Conservation (phyloP, 2,888 invertebrate species). For the Drosophila melanosoma region DNA sequence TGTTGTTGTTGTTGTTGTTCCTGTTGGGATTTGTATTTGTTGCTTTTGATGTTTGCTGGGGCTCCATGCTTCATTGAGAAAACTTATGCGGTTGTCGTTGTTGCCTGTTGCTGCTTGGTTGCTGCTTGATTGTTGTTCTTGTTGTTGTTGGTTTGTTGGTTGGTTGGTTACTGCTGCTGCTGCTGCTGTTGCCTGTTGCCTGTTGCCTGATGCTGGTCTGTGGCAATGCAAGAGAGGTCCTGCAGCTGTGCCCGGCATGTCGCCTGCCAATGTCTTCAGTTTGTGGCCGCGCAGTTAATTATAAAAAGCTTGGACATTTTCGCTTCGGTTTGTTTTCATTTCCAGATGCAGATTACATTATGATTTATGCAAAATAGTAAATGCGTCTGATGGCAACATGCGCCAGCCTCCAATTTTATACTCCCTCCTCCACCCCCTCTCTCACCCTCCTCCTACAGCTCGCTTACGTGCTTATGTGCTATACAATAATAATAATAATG, state of each 20-base stretch:
- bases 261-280: slow-evolving; percentile 80
- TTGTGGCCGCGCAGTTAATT: slow-evolving; percentile 84
- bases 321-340: slow-evolving; percentile 79
- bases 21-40: slow-evolving; percentile 40
- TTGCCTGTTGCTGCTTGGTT: slow-evolving; percentile 29
- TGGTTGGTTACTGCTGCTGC: slow-evolving; percentile 56
- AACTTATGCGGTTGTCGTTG: slow-evolving; percentile 71
- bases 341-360: slow-evolving; percentile 85
- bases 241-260: slow-evolving; percentile 76
- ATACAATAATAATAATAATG: slow-evolving; percentile 13
- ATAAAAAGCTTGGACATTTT: slow-evolving; percentile 85
- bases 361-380: slow-evolving; percentile 85
- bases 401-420: slow-evolving; percentile 57
- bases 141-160: slow-evolving; percentile 44
- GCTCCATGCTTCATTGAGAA: slow-evolving; percentile 78
- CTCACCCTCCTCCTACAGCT: neutral
- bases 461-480: slow-evolving; percentile 20
- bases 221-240: slow-evolving; percentile 54
- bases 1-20: neutral
- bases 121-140: slow-evolving; percentile 3
- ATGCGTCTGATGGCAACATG: slow-evolving; percentile 84
- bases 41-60: slow-evolving; percentile 48
- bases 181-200: slow-evolving; percentile 1
- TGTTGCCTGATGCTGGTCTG: slow-evolving; percentile 47
- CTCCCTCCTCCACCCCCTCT: neutral